Evolutionary conservation across 2,113 vertebrate species (phyloP).

Genomic region (Otocyon megalotis): DNA sequence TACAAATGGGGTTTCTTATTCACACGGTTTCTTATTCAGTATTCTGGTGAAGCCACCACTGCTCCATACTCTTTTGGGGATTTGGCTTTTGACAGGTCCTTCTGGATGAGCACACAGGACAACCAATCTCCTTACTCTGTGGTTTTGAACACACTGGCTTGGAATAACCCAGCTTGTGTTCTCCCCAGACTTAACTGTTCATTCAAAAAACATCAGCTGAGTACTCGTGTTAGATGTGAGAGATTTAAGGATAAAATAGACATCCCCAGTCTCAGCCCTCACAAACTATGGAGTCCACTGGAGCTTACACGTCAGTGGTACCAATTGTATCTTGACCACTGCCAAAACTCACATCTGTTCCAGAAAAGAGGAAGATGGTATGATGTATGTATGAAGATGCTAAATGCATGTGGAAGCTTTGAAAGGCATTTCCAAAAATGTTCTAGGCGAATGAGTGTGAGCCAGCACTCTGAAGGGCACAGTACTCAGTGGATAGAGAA

Average conservation of each 20-base stretch:
- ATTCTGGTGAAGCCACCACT: not conserved
- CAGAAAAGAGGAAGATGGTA: not conserved
- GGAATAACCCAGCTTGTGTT: not conserved
- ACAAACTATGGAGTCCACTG: fast-evolving
- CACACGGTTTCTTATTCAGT: not conserved
- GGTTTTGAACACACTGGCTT: not conserved
- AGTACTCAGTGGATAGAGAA: fast-evolving
- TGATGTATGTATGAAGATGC: not conserved
- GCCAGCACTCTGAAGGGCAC: not conserved
- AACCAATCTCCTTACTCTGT: not conserved
- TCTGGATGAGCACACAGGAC: not conserved
- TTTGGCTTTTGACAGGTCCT: not conserved
- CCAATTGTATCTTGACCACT: not conserved
- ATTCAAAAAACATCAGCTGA: not conserved
- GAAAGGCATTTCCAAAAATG: not conserved
- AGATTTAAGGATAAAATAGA: not conserved
- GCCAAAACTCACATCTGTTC: not conserved
- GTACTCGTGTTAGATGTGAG: not conserved
- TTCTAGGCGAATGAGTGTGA: not conserved
- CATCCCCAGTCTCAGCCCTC: not conserved
- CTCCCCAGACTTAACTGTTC: not conserved
- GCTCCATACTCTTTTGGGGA: not conserved
- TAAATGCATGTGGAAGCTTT: not conserved
- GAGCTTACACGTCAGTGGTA: not conserved
- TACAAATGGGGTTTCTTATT: not conserved